These are phyloP conservation scores for Nyctereutes procyonoides DNA, from an alignment of 2,113 vertebrate genomes.

Conservation along the genomic window DNA sequence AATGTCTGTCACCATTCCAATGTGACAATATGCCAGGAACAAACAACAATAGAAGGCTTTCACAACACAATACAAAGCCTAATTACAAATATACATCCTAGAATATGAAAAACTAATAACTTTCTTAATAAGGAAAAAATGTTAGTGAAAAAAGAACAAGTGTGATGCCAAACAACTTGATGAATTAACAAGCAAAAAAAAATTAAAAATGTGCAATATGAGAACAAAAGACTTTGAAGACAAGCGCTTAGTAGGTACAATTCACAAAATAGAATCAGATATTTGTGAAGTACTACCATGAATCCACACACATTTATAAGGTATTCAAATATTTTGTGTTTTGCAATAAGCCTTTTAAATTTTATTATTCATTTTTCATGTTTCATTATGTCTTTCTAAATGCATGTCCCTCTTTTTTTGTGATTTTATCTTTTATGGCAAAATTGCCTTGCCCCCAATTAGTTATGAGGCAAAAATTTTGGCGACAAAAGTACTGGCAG, in stretches of 20 bases:
- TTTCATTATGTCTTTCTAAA: neutral
- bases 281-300: neutral
- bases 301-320: neutral
- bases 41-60: neutral
- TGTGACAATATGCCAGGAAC: neutral
- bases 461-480: neutral
- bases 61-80: neutral
- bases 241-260: neutral
- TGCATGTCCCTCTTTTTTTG: neutral
- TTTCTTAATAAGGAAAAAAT: neutral
- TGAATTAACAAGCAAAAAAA: neutral
- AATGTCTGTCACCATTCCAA: neutral
- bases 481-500: neutral
- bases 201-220: neutral
- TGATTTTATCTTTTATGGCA: neutral
- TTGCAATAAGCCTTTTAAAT: neutral
- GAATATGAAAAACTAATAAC: neutral
- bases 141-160: neutral
- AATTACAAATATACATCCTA: neutral
- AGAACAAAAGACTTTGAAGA: neutral
- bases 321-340: neutral
- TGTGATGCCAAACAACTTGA: neutral
- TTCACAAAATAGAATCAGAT: neutral
- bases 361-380: neutral
- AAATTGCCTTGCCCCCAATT: neutral